Evolutionary conservation across 2,888 invertebrate species (phyloP), one percentile per base, ranked within the genome.

Genomic region (Plagodis pulveraria): DNA sequence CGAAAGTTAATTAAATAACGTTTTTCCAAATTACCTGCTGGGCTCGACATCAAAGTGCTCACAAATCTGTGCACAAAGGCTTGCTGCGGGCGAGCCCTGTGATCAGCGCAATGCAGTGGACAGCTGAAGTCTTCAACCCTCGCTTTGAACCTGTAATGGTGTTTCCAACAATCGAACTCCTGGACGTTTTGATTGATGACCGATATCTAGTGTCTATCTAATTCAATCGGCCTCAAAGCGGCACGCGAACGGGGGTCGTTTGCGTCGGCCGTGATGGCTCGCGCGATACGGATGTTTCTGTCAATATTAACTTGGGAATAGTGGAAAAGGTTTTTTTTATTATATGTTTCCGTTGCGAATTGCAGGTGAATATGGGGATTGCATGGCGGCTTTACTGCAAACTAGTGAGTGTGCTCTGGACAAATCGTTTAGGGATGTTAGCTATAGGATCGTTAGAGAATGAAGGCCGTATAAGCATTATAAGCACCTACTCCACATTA

Each of bases 1-100:
- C 91, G 89, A 91, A 91, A 91, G 87, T 91, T 91, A 91, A 92
- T 92, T 92, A 92, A 92, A 91, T 91, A 91, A 88, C 90, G 91
- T 91, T 91, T 91, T 91, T 92, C 90, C 84, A 86, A 91, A 91
- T 90, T 88, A 91, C 86, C 89, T 89, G 84, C 77, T 82, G 85
- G 82, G 85, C 76, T 77, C 73, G 80, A 87, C 83, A 86, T 91
- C 91, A 91, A 91, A 91, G 91, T 87, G 83, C 65, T 65, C 77
- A 78, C 80, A 81, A 87, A 87, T 87, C 87, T 84, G 74, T 81
- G 78, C 83, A 86, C 90, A 90, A 91, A 91, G 90, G 82, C 76
- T 76, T 74, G 86, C 89, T 87, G 78, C 83, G 82, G 88, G 90
- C 87, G 77, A 83, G 79, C 70, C 79, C 78, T 79, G 74, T 73